Evolutionary conservation across 2,888 invertebrate genomes (phyloP).

Genomic region (Rosalia funebris): DNA sequence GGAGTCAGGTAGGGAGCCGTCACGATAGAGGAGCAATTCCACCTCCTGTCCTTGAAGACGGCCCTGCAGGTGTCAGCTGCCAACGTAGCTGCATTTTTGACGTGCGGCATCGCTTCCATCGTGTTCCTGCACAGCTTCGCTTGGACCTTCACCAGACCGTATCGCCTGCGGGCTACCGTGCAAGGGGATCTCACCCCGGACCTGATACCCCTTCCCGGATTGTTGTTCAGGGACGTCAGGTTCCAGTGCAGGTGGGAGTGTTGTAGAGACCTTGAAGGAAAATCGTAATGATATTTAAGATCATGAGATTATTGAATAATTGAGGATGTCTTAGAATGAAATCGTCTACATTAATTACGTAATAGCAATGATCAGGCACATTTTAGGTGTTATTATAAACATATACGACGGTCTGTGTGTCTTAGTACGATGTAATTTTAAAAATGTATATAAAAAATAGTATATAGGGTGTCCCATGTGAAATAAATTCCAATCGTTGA

Average conservation of each 20-base stretch:
- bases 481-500: too few species aligned
- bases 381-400: too few species aligned
- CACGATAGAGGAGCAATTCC: slow-evolving; percentile 85
- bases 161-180: slow-evolving; percentile 57
- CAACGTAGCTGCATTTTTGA: slow-evolving; percentile 77
- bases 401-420: too few species aligned
- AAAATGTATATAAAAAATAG: too few species aligned
- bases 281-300: not conserved
- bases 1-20: slow-evolving; percentile 78
- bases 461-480: too few species aligned
- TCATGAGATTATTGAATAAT: not conserved
- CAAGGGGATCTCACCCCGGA: slow-evolving; percentile 59
- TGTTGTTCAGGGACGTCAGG: slow-evolving; percentile 50
- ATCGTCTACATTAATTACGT: too few species aligned
- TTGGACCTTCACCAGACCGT: slow-evolving; percentile 71
- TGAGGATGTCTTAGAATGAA: too few species aligned
- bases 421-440: too few species aligned
- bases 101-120: slow-evolving; percentile 77
- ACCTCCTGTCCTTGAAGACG: slow-evolving; percentile 77
- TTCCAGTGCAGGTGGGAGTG: slow-evolving; percentile 62
- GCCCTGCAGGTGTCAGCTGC: slow-evolving; percentile 77
- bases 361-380: too few species aligned
- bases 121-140: slow-evolving; percentile 74
- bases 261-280: slow-evolving; percentile 57
- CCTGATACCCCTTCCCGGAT: slow-evolving; percentile 56